phyloP scores from a whole-genome alignment of 2,797 vertebrate species.

The Cryptoprocta ferox region DNA sequence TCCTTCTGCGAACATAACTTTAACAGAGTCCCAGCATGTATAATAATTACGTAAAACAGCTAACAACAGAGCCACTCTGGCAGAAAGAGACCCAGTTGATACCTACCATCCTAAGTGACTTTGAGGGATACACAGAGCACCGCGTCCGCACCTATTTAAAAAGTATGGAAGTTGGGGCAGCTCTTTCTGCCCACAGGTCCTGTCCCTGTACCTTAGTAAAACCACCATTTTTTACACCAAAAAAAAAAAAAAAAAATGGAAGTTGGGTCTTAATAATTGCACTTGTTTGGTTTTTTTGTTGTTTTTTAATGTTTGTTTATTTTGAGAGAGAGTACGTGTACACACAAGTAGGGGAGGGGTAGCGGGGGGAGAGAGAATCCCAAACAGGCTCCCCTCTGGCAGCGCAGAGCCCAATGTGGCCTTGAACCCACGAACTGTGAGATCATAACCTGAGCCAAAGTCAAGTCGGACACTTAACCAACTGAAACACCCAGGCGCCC shows the following conservation, averaged over 20 bases:
- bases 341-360: too few species aligned
- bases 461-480: too few species aligned
- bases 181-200: not conserved
- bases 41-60: not conserved
- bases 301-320: too few species aligned
- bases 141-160: not conserved
- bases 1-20: not conserved
- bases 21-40: not conserved
- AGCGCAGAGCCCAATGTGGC: too few species aligned
- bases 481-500: too few species aligned
- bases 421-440: too few species aligned
- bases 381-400: too few species aligned
- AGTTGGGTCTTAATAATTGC: not conserved
- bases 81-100: not conserved
- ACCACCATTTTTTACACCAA: not conserved
- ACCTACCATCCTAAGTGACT: not conserved
- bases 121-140: not conserved
- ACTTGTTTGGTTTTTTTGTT: not conserved
- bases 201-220: not conserved
- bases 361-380: too few species aligned
- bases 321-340: too few species aligned
- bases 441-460: too few species aligned
- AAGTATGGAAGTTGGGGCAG: not conserved
- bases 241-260: not conserved
- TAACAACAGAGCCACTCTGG: not conserved